phyloP scores from a whole-genome alignment of 1,140 invertebrate genomes.

The Penaeus chinensis region DNA sequence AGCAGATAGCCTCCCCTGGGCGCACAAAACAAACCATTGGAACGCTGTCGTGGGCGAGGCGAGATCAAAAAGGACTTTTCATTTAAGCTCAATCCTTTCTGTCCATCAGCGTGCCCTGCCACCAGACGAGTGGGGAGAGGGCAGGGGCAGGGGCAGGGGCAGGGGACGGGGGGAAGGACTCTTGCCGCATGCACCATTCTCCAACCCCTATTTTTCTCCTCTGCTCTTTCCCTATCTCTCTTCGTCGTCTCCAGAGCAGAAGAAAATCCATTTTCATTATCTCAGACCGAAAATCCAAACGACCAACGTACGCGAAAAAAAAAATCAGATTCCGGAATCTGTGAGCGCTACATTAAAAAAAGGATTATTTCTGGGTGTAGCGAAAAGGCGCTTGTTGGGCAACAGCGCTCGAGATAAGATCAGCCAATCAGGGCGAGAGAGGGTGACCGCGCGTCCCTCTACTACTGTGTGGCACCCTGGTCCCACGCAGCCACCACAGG shows the following conservation, averaged over 20 bases:
- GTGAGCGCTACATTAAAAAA: too few relatives aligned
- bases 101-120: neutral
- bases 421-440: slow-evolving; percentile 11
- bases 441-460: slow-evolving; percentile 7
- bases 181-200: too few relatives aligned
- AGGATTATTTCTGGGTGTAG: neutral
- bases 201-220: neutral
- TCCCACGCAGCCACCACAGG: too few relatives aligned
- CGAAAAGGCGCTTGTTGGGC: slow-evolving; percentile 18
- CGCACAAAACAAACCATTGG: neutral
- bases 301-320: too few relatives aligned
- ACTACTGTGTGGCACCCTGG: slow-evolving; percentile 14
- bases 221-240: neutral
- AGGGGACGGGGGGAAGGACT: too few relatives aligned
- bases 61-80: slow-evolving; percentile 20
- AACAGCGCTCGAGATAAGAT: slow-evolving; percentile 11
- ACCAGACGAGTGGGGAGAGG: neutral
- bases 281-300: too few relatives aligned
- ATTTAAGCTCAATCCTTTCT: slow-evolving; percentile 29
- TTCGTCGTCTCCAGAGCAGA: neutral
- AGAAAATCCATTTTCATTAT: too few relatives aligned
- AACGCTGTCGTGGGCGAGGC: slow-evolving; percentile 1
- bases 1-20: too few relatives aligned
- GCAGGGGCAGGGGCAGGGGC: too few relatives aligned
- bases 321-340: too few relatives aligned